These are phyloP conservation scores for Brachionus koreanus DNA, from an alignment of 1,140 invertebrate genomes.

Conservation along the genomic window DNA sequence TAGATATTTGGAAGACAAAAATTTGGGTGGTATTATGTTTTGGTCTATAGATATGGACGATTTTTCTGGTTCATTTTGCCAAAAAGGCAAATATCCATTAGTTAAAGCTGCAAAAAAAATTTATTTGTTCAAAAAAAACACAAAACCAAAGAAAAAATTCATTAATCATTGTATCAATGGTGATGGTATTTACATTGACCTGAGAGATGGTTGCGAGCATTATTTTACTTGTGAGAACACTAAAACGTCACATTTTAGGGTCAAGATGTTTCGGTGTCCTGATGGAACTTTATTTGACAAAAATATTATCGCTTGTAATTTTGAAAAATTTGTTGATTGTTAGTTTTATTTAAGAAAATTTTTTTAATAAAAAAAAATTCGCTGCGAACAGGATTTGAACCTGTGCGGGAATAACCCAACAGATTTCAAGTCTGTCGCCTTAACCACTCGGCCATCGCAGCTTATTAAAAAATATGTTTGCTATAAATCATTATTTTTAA, in stretches of 20 bases:
- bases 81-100: background rate
- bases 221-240: constrained; percentile 4
- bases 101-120: constrained; percentile 17
- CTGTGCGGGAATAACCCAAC: constrained; percentile 1
- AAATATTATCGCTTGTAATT: constrained; percentile 13
- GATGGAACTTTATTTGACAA: constrained; percentile 15
- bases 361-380: constrained; percentile 4
- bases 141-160: background rate
- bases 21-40: constrained; percentile 49
- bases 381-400: constrained; percentile 9
- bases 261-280: background rate
- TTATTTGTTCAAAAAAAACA: background rate
- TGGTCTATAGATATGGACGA: constrained; percentile 48
- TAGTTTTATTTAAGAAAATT: too few relatives aligned
- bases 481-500: too few relatives aligned
- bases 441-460: constrained; percentile 1
- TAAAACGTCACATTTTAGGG: background rate
- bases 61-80: background rate
- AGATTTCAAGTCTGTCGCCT: constrained; percentile 3
- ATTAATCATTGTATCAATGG: constrained; percentile 5
- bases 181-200: background rate
- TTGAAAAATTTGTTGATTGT: background rate
- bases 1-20: constrained; percentile 77
- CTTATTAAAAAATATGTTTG: too few relatives aligned
- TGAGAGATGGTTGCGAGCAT: background rate